Percentiles rank a stretch among this genome's conserved stretches.
phyloP scores from a whole-genome alignment of 2,797 vertebrate genomes.

The Lacerta agilis region DNA sequence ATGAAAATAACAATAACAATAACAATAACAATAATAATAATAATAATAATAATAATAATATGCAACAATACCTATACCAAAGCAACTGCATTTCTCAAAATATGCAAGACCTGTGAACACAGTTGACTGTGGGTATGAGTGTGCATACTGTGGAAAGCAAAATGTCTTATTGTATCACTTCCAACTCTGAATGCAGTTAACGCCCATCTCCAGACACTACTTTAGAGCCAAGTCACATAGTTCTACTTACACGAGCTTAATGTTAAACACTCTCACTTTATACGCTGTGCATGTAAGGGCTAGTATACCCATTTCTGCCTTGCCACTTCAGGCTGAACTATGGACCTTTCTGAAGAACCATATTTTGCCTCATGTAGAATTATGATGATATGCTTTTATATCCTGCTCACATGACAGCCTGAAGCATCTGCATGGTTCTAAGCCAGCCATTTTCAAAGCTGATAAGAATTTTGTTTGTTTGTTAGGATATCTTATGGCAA shows the following conservation, averaged over 20 bases:
- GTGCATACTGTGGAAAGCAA: neutral
- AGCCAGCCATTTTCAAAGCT: slow-evolving; percentile 29
- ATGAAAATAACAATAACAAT: too few relatives aligned
- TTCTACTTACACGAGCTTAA: neutral
- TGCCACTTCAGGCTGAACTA: neutral
- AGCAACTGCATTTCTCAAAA: neutral
- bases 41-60: too few relatives aligned
- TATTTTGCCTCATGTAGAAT: neutral
- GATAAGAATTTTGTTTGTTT: slow-evolving; percentile 32
- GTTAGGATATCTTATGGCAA: slow-evolving; percentile 44
- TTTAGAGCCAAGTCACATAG: neutral
- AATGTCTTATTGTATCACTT: neutral
- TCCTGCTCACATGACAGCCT: neutral
- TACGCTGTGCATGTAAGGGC: too few relatives aligned
- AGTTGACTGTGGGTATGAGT: neutral
- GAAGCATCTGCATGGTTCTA: neutral
- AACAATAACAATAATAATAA: too few relatives aligned
- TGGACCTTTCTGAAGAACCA: neutral
- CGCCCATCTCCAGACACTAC: neutral
- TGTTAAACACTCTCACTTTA: neutral
- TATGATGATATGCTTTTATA: slow-evolving; percentile 8
- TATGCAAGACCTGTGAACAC: neutral
- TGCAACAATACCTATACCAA: neutral
- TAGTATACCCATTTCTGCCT: neutral
- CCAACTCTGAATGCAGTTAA: neutral